Evolutionary conservation across 1,140 invertebrate species (phyloP).

Genomic region (Diachasmimorpha longicaudata): DNA sequence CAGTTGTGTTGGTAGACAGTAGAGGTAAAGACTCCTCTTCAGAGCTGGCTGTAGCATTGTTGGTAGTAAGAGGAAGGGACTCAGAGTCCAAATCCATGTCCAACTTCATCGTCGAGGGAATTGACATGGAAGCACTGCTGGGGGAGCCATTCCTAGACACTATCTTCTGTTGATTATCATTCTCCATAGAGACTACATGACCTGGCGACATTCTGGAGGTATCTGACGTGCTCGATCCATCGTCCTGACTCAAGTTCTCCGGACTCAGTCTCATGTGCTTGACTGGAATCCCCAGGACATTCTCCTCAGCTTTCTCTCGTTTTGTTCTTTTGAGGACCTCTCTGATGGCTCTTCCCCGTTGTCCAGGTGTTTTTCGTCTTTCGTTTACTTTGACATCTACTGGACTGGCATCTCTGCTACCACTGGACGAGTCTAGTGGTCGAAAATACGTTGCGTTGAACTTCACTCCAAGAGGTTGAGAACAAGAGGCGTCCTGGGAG

Average conservation of each 20-base stretch:
- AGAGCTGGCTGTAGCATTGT: slow-evolving; percentile 50
- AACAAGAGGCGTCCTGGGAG: slow-evolving; percentile 57
- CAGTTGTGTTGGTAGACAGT: slow-evolving; percentile 47
- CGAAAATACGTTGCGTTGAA: slow-evolving; percentile 50
- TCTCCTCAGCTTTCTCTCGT: slow-evolving; percentile 41
- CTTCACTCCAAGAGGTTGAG: slow-evolving; percentile 50
- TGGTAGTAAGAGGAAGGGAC: slow-evolving; percentile 42
- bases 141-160: slow-evolving; percentile 48
- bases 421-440: slow-evolving; percentile 54
- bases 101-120: slow-evolving; percentile 49
- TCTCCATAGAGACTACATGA: slow-evolving; percentile 45
- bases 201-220: slow-evolving; percentile 49
- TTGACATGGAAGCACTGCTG: slow-evolving; percentile 44
- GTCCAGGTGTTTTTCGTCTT: slow-evolving; percentile 45
- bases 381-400: slow-evolving; percentile 44
- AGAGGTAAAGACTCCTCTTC: slow-evolving; percentile 54
- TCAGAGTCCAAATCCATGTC: slow-evolving; percentile 53
- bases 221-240: slow-evolving; percentile 51
- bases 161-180: slow-evolving; percentile 37
- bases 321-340: slow-evolving; percentile 43
- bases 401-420: slow-evolving; percentile 55
- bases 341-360: slow-evolving; percentile 45
- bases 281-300: slow-evolving; percentile 30
- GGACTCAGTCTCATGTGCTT: slow-evolving; percentile 50
- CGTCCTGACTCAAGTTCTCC: slow-evolving; percentile 56